Evolutionary conservation across 2,113 vertebrate genomes (phyloP), one percentile per base, ranked within the genome.

Genomic region (Dipodomys merriami): DNA sequence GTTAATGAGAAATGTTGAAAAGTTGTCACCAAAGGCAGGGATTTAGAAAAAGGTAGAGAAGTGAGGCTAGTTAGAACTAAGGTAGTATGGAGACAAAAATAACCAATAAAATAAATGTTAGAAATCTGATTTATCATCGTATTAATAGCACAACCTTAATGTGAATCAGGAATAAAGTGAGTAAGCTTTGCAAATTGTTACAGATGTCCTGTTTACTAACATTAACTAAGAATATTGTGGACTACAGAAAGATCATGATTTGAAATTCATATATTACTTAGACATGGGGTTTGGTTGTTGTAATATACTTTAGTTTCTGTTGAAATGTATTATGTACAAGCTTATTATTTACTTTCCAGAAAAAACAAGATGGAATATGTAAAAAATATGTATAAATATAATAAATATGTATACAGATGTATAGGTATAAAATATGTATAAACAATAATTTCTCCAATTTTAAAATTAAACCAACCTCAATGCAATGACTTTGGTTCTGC

Each of bases 191-290:
- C 27, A 86, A 90, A 84, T 62, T 35, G 71, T 82, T 83, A 83
- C 1, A 23, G 88, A 64, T 33, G 79, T 86, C 6, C 30, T 82
- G 39, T 64, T 89, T 83, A 69, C 82, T 18, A 79, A 88, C 13
- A 80, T 6, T 60, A 83, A 86, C 57, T 78, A n/a, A 77, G 44
- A 53, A 33, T 62, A 79, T 15, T 64, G 6, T 46, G 57, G 69
- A 83, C 84, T 72, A 83, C 7, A 91, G 57, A 77, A 91, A 88
- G 23, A 72, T 80, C 23, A 81, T 12, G 83, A 44, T 65, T 95
- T 91, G 25, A 93, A 46, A 95, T 91, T 93, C 19, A 46, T 82
- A 93, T 6, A 57, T 72, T 46, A 53, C 57, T 94, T 83, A 86
- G 77, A 76, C 16, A 81, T 6, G 1, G 67, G 11, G 11, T 65